Evolutionary conservation across 2,113 vertebrate species (phyloP).

Genomic region (Microtus montanus): DNA sequence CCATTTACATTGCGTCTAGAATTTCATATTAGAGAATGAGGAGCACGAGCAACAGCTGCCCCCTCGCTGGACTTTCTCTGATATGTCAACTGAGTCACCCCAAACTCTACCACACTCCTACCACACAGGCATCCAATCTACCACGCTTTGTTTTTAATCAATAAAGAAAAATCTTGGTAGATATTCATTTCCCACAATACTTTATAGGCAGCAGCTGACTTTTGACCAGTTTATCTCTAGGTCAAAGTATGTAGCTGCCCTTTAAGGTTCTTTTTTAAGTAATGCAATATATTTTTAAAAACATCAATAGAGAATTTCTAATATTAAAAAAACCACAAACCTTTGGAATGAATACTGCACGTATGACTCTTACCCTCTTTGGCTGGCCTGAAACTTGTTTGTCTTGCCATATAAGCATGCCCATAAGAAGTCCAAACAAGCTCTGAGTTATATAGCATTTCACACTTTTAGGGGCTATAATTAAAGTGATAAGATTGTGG

Average conservation of each 20-base stretch:
- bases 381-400: constrained; percentile 75
- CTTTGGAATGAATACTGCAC: constrained; percentile 43
- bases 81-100: background rate
- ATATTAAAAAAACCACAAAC: constrained; percentile 10
- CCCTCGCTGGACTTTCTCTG: background rate
- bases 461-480: constrained; percentile 89
- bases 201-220: background rate
- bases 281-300: constrained; percentile 29
- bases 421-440: constrained; percentile 88
- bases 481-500: constrained; percentile 92
- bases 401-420: constrained; percentile 83
- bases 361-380: constrained; percentile 72
- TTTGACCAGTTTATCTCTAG: background rate
- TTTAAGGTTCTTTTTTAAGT: background rate
- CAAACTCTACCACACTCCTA: background rate
- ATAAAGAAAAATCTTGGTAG: background rate
- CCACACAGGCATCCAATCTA: background rate
- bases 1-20: background rate
- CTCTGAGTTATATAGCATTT: constrained; percentile 91
- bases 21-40: background rate
- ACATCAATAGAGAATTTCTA: constrained; percentile 49
- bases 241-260: background rate
- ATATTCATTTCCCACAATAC: background rate
- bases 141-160: background rate
- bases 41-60: background rate